Percentiles rank a stretch among this genome's conserved stretches.
Conservation (phyloP, 1,140 invertebrate genomes). For the Lamellibrachia luymesi region DNA sequence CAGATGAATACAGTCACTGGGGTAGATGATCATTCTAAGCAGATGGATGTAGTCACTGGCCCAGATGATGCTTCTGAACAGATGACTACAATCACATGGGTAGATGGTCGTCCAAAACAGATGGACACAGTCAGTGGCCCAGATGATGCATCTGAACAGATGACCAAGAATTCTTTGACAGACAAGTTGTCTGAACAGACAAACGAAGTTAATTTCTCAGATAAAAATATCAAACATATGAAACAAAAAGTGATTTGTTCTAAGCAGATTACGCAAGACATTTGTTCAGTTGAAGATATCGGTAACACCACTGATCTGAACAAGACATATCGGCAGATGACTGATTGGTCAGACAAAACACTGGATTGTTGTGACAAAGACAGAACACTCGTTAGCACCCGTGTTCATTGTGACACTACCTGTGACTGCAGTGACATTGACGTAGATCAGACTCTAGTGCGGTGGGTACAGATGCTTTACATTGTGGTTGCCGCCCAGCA, state of each 20-base stretch:
- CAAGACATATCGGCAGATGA: not conserved
- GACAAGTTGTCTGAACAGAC: not conserved
- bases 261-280: not conserved
- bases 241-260: not conserved
- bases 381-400: not conserved
- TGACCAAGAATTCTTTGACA: not conserved
- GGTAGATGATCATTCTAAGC: not conserved
- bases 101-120: not conserved
- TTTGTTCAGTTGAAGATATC: not conserved
- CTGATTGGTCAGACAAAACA: not conserved
- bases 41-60: not conserved
- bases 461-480: not conserved
- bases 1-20: not conserved
- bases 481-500: not conserved
- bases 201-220: not conserved
- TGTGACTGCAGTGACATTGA: not conserved
- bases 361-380: not conserved
- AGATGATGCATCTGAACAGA: not conserved
- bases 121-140: not conserved
- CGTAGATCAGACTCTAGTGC: not conserved
- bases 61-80: not conserved
- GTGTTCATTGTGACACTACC: not conserved
- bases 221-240: not conserved
- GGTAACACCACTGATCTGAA: not conserved
- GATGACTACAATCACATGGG: not conserved